Evolutionary conservation across 2,797 vertebrate species (phyloP).

Genomic region (Oryzias dopingdopingensis): DNA sequence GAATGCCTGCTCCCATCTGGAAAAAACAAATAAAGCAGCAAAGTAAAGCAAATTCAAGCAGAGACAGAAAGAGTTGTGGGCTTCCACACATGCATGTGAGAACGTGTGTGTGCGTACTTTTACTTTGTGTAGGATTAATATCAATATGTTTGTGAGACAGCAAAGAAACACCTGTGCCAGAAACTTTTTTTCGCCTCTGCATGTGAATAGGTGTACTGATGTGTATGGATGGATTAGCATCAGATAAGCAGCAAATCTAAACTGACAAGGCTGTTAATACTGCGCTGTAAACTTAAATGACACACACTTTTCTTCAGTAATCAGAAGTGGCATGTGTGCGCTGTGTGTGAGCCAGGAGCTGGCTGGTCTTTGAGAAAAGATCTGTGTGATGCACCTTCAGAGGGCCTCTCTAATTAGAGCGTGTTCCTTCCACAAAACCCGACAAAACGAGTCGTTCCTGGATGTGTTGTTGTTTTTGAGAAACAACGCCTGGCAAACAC

Average conservation of each 20-base stretch:
- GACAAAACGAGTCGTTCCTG: constrained; percentile 71
- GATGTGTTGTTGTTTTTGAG: constrained; percentile 75
- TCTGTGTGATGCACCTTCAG: constrained; percentile 73
- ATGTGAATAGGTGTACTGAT: constrained; percentile 51
- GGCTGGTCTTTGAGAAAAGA: constrained; percentile 68
- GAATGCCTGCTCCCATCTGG: constrained; percentile 40
- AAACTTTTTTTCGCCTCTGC: constrained; percentile 42
- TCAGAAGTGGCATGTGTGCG: constrained; percentile 68
- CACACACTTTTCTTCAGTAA: constrained; percentile 68
- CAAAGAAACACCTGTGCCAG: constrained; percentile 59
- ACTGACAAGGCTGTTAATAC: constrained; percentile 71
- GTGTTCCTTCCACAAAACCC: constrained; percentile 64
- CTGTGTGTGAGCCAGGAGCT: constrained; percentile 62
- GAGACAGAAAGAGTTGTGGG: constrained; percentile 29
- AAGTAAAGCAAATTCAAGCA: constrained; percentile 45
- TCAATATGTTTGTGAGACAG: constrained; percentile 52
- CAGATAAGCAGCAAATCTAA: constrained; percentile 67
- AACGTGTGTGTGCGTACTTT: constrained; percentile 10
- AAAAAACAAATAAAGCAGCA: constrained; percentile 45
- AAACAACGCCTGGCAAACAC: constrained; percentile 74
- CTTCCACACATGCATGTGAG: background rate
- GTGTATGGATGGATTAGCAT: constrained; percentile 50
- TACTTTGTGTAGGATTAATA: constrained; percentile 45
- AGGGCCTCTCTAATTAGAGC: constrained; percentile 80
- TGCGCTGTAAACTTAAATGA: constrained; percentile 65